Evolutionary conservation across 2,888 invertebrate genomes (phyloP), one percentile per base, ranked within the genome.

Genomic region (Agriopis leucophaearia): DNA sequence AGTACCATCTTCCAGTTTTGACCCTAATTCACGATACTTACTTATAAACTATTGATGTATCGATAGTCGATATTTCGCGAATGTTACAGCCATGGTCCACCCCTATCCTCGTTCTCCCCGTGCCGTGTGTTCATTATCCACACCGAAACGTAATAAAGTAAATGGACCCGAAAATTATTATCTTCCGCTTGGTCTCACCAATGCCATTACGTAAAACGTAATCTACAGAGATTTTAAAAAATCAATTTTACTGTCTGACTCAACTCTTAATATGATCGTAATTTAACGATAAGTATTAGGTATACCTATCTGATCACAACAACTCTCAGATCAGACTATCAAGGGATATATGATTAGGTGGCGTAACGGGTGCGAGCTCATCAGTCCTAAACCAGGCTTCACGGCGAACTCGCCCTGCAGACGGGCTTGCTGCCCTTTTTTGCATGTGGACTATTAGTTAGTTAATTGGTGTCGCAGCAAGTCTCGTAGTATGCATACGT

Each of bases 131-230:
- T 81, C 75, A 78, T 81, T 83, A 80, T 78, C 78, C 78, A 66
- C 76, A 78, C 80, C 81, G 76, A 79, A 82, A 85, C 78, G 82
- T 86, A 85, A 88, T 87, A 86, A 86, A 84, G 81, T 83, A 85
- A 88, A 87, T 86, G 86, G 85, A 83, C 83, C 81, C 78, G 80
- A 83, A 87, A 87, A 88, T 87, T 84, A 85, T 84, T 75, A 75
- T 74, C 78, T 81, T 80, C 77, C 78, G 75, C 76, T 73, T 75
- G 78, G 74, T 74, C 75, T 80, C 77, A 78, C 75, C 78, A 81
- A 83, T 82, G 81, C 78, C 70, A 70, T 68, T 74, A 73, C 76
- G 77, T 73, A 78, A 67, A 74, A 73, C 76, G 77, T 73, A 78
- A 80, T 77, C 66, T 72, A 55, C 55, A 13, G 42, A 55, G 55